Evolutionary conservation across 2,888 invertebrate genomes (phyloP).

Genomic region (Sphaeridia pumilis): DNA sequence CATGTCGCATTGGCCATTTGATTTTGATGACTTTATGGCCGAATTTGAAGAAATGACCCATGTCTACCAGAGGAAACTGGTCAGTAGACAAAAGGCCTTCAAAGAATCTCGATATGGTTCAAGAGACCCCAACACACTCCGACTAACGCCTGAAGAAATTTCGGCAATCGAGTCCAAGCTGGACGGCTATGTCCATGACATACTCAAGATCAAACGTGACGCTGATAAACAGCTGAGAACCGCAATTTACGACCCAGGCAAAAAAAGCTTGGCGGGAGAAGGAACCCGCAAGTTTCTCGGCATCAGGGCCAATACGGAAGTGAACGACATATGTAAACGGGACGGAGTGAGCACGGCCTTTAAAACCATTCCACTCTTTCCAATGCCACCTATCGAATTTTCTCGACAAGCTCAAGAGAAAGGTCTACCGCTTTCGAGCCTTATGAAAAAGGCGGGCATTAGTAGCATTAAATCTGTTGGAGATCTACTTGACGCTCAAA

Average conservation of each 20-base stretch:
- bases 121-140: conserved; percentile 6
- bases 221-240: conserved; percentile 14
- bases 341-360: conserved; percentile 14
- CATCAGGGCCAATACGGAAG: not conserved
- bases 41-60: conserved; percentile 27
- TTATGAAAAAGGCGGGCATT: conserved; percentile 19
- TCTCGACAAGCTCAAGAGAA: not conserved
- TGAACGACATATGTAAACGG: conserved; percentile 2
- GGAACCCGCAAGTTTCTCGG: not conserved
- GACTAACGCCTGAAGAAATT: conserved; percentile 18
- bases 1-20: conserved; percentile 23
- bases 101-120: conserved; percentile 12
- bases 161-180: conserved; percentile 19
- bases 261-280: conserved; percentile 10
- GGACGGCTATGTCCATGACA: conserved; percentile 20
- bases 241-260: conserved; percentile 4
- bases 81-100: conserved; percentile 5
- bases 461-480: conserved; percentile 7
- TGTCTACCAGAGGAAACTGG: conserved; percentile 17
- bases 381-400: conserved; percentile 22
- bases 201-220: conserved; percentile 18
- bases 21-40: conserved; percentile 26
- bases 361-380: conserved; percentile 17
- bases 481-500: conserved; percentile 15
- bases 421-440: conserved; percentile 16